These are phyloP conservation scores for Ptychodera flava DNA, from an alignment of 35 echinoderm and acorn worm species.

Conservation along the genomic window DNA sequence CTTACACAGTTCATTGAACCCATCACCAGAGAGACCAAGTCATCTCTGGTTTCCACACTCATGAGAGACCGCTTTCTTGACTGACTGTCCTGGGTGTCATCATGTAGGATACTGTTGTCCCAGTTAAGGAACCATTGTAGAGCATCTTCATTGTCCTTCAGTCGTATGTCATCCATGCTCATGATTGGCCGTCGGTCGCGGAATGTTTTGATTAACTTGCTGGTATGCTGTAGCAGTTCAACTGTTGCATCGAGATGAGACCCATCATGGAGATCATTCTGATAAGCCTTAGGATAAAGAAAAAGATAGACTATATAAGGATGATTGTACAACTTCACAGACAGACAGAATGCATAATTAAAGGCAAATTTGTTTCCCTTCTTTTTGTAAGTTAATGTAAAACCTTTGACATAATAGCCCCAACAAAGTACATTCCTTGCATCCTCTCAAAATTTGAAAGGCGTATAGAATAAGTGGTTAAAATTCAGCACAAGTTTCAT, in stretches of 20 bases:
- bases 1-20: constrained; percentile 5
- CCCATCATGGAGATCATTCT: neutral
- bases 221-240: constrained; percentile 10
- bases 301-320: too few relatives aligned
- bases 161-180: neutral
- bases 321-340: too few relatives aligned
- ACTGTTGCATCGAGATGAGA: constrained; percentile 1
- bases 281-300: constrained; percentile 11
- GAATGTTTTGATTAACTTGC: constrained; percentile 3
- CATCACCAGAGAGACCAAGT: neutral
- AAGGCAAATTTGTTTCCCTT: too few relatives aligned
- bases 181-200: neutral
- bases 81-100: neutral
- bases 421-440: too few relatives aligned
- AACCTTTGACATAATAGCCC: too few relatives aligned
- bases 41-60: constrained; percentile 1
- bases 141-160: constrained; percentile 2
- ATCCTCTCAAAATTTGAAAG: too few relatives aligned
- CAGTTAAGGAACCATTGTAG: neutral
- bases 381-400: too few relatives aligned
- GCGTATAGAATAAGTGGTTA: too few relatives aligned
- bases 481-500: too few relatives aligned
- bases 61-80: neutral
- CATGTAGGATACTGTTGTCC: neutral
- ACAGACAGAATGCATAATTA: too few relatives aligned